These are phyloP conservation scores for Pogonus chalceus DNA, from an alignment of 1,140 invertebrate genomes.

Conservation along the genomic window DNA sequence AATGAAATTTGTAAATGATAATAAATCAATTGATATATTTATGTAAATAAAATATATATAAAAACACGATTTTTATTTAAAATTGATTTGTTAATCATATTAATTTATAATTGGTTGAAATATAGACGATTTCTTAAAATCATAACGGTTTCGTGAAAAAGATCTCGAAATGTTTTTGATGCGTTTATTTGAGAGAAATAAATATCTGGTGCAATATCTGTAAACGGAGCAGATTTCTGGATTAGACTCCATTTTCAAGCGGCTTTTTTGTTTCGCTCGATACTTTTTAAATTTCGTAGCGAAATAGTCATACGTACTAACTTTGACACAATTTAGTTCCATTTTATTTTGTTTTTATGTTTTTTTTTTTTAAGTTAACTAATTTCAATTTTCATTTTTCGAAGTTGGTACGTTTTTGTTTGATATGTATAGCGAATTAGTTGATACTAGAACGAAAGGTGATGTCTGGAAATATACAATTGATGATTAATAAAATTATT, in stretches of 20 bases:
- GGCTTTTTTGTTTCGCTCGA: not conserved
- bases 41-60: too few relatives aligned
- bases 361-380: slow-evolving; percentile 1
- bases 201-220: slow-evolving; percentile 21
- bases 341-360: not conserved
- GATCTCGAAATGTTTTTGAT: not conserved
- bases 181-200: not conserved
- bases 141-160: not conserved
- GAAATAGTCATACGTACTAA: slow-evolving; percentile 17
- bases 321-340: not conserved
- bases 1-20: too few relatives aligned
- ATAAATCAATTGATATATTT: too few relatives aligned
- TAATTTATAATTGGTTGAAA: too few relatives aligned
- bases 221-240: not conserved
- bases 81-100: too few relatives aligned
- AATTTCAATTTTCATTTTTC: not conserved
- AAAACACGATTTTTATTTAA: too few relatives aligned
- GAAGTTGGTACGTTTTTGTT: slow-evolving; percentile 17
- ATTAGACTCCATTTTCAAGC: not conserved
- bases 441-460: not conserved
- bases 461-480: not conserved
- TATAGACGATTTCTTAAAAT: not conserved
- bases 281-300: slow-evolving; percentile 6
- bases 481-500: not conserved
- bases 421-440: slow-evolving; percentile 10